Base-by-base conservation (phyloP, 1,140 invertebrate genomes). In the Polypedilum pembai region DNA sequence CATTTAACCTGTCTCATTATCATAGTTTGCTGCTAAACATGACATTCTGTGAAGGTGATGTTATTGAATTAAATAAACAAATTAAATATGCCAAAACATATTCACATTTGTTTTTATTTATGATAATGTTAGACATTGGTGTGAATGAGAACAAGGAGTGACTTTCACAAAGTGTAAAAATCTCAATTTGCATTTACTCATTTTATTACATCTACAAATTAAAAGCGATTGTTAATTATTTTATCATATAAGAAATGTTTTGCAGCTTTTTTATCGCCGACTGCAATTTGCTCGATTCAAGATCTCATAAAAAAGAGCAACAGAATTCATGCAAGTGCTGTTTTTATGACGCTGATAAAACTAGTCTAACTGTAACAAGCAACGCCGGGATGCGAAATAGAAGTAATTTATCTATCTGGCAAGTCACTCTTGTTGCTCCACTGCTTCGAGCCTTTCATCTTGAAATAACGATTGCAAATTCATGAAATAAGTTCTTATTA, bases 141-240 rank as follows among this genome's bases (percentile, higher is more conserved):
- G 24, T 33, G 24, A 33, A 33, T 33, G 24, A 33, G 24, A 33
- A 33, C 24, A 33, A 33, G 24, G 24, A 33, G 24, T 33, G 24
- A 33, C 24, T 33, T 33, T 33, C 24, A 33, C 24, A 33, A 33
- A 33, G 24, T 33, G 24, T 5, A 33, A 33, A 33, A 33, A 33
- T 33, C 24, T 33, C 5, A 33, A 33, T 33, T 33, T 33, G 24
- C 24, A 33, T 33, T 33, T 33, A 3, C 24, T 33, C 24, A 33
- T 56, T 56, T 56, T 56, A 56, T 56, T 56, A 12, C 45, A n/a
- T n/a, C n/a, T 56, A 56, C 8, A 56, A 56, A 56, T 56, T 56
- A n/a, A 56, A 56, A 15, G 45, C n/a, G 45, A 56, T 56, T 56
- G 45, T 56, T 56, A 56, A 56, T 56, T 56, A 56, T 56, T 56